Conservation (phyloP, 1,140 invertebrate genomes). For the Hyles euphorbiae region DNA sequence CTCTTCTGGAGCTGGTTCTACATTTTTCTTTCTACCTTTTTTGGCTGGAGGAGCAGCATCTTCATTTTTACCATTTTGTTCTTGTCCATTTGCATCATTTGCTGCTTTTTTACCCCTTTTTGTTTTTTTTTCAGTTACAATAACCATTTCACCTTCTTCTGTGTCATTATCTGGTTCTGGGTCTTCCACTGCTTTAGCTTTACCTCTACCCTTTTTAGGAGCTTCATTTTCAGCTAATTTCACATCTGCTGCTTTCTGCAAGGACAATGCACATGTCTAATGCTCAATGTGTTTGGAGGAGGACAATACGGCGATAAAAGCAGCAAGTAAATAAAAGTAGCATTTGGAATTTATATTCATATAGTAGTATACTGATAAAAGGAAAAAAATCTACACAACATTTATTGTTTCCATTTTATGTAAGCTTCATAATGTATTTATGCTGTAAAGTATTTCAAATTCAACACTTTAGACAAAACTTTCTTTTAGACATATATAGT, state of each 20-base stretch:
- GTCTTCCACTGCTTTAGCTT: constrained; percentile 46
- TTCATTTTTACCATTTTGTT: constrained; percentile 36
- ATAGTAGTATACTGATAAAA: too few relatives aligned
- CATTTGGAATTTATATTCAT: too few relatives aligned
- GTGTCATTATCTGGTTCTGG: constrained; percentile 29
- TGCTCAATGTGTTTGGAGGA: too few relatives aligned
- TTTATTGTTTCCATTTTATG: too few relatives aligned
- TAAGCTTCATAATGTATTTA: too few relatives aligned
- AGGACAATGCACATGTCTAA: constrained; percentile 15
- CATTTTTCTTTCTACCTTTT: constrained; percentile 53
- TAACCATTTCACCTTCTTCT: constrained; percentile 34
- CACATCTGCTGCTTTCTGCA: constrained; percentile 59
- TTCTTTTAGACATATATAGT: too few relatives aligned
- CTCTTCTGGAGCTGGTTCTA: constrained; percentile 27
- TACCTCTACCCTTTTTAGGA: constrained; percentile 58
- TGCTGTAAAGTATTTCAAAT: too few relatives aligned
- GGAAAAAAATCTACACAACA: too few relatives aligned
- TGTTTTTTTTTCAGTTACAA: constrained; percentile 46
- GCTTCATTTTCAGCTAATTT: constrained; percentile 52
- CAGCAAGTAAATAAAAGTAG: too few relatives aligned
- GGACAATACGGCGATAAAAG: too few relatives aligned
- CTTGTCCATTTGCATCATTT: constrained; percentile 27
- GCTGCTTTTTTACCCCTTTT: constrained; percentile 51
- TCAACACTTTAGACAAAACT: too few relatives aligned
- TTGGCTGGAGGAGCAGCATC: constrained; percentile 37